phyloP scores from a whole-genome alignment of 1,140 invertebrate genomes.

The Drosophila sechellia region DNA sequence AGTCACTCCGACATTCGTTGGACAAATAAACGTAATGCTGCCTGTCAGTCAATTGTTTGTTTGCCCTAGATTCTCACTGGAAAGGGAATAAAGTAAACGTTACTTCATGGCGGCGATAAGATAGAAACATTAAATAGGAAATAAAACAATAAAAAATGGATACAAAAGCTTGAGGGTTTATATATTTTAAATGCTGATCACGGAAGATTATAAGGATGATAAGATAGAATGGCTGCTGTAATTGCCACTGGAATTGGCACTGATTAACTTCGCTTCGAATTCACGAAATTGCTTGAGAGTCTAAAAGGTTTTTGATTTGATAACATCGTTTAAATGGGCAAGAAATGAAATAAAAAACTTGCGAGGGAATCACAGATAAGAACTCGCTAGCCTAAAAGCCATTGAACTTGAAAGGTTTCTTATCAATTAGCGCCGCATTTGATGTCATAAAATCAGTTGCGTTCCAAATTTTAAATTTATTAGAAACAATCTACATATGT shows the following conservation, averaged over 20 bases:
- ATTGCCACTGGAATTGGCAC: background rate
- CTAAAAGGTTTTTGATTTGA: background rate
- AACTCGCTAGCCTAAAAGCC: conserved; percentile 6
- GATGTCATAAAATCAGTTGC: background rate
- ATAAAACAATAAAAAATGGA: background rate
- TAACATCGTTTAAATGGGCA: background rate
- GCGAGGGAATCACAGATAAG: conserved; percentile 11
- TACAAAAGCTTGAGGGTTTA: background rate
- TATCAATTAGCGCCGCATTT: background rate
- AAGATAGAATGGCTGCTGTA: background rate
- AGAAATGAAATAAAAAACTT: background rate
- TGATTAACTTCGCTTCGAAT: conserved; percentile 5
- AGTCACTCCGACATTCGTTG: conserved; percentile 36
- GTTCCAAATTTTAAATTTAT: background rate
- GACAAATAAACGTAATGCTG: conserved; percentile 39
- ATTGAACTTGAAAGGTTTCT: conserved; percentile 36
- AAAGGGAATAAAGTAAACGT: conserved; percentile 29
- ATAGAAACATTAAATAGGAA: conserved; percentile 7
- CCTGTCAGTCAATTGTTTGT: conserved; percentile 30
- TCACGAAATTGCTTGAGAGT: conserved; percentile 2
- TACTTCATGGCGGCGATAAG: conserved; percentile 19
- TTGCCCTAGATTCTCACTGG: conserved; percentile 28
- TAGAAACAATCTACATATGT: too few relatives aligned
- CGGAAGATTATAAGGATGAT: background rate
- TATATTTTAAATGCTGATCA: background rate